A percentile compares a stretch with the other conserved stretches of the same genome.
These are phyloP conservation scores for Lamproptera curius DNA, from an alignment of 2,888 invertebrate species.

Conservation along the genomic window DNA sequence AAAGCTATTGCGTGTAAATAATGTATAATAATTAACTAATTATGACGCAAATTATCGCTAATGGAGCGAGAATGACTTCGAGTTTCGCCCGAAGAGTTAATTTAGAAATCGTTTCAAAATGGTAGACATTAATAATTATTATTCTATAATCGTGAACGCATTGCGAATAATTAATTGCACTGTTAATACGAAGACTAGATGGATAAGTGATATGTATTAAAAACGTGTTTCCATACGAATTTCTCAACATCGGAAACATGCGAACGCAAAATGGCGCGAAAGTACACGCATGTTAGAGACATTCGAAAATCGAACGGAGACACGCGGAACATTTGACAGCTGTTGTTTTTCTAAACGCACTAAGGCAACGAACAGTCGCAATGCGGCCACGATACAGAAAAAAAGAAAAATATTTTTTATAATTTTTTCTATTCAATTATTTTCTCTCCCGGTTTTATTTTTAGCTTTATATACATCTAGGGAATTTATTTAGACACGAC, in stretches of 20 bases:
- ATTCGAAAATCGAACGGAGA: slow-evolving; percentile 16
- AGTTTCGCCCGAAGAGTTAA: slow-evolving; percentile 38
- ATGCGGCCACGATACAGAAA: slow-evolving; percentile 19
- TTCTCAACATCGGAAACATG: slow-evolving; percentile 30
- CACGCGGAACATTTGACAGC: slow-evolving; percentile 1
- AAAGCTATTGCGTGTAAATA: background rate
- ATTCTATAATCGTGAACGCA: slow-evolving; percentile 29
- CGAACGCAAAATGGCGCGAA: slow-evolving; percentile 23
- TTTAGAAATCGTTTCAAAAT: slow-evolving; percentile 28
- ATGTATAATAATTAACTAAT: too few species aligned
- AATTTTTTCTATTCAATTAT: too few species aligned
- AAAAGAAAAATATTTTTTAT: too few species aligned
- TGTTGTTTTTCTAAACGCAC: slow-evolving; percentile 1
- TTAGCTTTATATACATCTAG: slow-evolving; percentile 24
- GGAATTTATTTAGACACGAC: slow-evolving; percentile 36
- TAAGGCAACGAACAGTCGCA: slow-evolving; percentile 5
- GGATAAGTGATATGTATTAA: slow-evolving; percentile 51
- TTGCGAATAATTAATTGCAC: slow-evolving; percentile 38
- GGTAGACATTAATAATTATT: slow-evolving; percentile 22
- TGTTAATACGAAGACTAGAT: slow-evolving; percentile 23
- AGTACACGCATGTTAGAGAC: slow-evolving; percentile 3
- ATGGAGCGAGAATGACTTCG: slow-evolving; percentile 34
- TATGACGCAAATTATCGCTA: background rate
- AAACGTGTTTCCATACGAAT: slow-evolving; percentile 37
- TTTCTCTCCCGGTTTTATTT: too few species aligned